A percentile compares a stretch with the other conserved stretches of the same genome.
phyloP scores from a whole-genome alignment of 2,113 vertebrate genomes.

The Tichodroma muraria region DNA sequence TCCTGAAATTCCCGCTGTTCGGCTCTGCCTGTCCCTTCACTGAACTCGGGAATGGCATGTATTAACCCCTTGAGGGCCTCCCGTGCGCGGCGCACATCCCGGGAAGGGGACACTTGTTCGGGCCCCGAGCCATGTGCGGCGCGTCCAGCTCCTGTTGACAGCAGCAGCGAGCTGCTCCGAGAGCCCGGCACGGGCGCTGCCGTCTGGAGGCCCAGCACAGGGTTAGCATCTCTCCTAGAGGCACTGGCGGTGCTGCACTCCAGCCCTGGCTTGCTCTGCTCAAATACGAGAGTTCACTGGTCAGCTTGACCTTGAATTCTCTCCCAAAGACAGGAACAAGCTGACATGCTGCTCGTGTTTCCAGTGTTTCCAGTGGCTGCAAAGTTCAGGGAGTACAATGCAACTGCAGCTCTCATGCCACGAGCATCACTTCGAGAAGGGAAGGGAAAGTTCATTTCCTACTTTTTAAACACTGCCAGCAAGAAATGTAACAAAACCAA shows the following conservation, averaged over 20 bases:
- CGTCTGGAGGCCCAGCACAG: slow-evolving; percentile 1
- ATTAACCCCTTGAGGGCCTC: slow-evolving; percentile 71
- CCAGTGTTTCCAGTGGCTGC: slow-evolving; percentile 36
- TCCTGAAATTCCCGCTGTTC: slow-evolving; percentile 75
- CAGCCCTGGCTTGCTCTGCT: not conserved
- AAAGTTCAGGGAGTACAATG: slow-evolving; percentile 24
- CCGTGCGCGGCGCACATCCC: not conserved
- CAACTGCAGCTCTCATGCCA: not conserved
- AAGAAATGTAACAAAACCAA: slow-evolving; percentile 1
- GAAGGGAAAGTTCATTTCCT: slow-evolving; percentile 34
- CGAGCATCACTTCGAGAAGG: not conserved
- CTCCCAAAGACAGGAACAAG: slow-evolving; percentile 16
- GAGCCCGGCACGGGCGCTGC: not conserved
- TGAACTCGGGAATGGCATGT: slow-evolving; percentile 76
- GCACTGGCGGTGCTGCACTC: not conserved
- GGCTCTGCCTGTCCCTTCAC: slow-evolving; percentile 71
- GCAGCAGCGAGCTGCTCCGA: not conserved
- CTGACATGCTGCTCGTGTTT: slow-evolving; percentile 20
- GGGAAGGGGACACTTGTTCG: slow-evolving; percentile 32
- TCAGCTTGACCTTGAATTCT: slow-evolving; percentile 58
- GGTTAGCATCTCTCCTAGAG: slow-evolving; percentile 32
- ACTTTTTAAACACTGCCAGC: not conserved
- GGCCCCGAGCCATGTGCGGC: not conserved
- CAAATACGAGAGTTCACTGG: slow-evolving; percentile 42
- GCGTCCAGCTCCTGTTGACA: not conserved